Evolutionary conservation across 2,113 vertebrate species (phyloP).

Genomic region (Myrmecobius fasciatus): DNA sequence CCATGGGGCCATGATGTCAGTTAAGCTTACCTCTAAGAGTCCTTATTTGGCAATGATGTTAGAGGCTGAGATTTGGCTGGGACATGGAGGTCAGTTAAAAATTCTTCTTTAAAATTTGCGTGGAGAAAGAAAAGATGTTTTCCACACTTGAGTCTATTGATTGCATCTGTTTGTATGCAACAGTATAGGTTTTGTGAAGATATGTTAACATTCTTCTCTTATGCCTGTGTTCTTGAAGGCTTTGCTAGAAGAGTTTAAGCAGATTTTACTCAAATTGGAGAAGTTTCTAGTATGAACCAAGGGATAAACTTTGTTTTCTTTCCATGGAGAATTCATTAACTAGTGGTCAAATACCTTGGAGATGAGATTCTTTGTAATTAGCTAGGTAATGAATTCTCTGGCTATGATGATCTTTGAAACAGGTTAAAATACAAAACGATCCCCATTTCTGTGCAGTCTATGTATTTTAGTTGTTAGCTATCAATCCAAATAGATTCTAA

Average conservation of each 20-base stretch:
- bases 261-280: neutral
- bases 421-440: neutral
- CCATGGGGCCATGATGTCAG: slow-evolving; percentile 70
- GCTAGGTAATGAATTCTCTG: neutral
- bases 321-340: neutral
- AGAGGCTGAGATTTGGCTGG: slow-evolving; percentile 41
- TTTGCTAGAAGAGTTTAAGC: neutral
- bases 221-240: neutral
- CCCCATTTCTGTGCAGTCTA: neutral
- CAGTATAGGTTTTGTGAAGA: slow-evolving; percentile 1
- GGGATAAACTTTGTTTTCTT: neutral
- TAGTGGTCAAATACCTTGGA: neutral
- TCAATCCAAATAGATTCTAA: neutral
- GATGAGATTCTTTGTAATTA: neutral
- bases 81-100: slow-evolving; percentile 47
- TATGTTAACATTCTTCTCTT: neutral
- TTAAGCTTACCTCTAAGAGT: slow-evolving; percentile 57
- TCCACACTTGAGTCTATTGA: neutral
- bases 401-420: neutral
- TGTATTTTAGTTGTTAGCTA: neutral
- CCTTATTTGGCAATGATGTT: slow-evolving; percentile 44
- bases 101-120: slow-evolving; percentile 43
- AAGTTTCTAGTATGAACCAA: neutral
- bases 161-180: slow-evolving; percentile 27
- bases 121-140: slow-evolving; percentile 44